Evolutionary conservation across 2,113 vertebrate genomes (phyloP).

Genomic region (Boleophthalmus pectinirostris): DNA sequence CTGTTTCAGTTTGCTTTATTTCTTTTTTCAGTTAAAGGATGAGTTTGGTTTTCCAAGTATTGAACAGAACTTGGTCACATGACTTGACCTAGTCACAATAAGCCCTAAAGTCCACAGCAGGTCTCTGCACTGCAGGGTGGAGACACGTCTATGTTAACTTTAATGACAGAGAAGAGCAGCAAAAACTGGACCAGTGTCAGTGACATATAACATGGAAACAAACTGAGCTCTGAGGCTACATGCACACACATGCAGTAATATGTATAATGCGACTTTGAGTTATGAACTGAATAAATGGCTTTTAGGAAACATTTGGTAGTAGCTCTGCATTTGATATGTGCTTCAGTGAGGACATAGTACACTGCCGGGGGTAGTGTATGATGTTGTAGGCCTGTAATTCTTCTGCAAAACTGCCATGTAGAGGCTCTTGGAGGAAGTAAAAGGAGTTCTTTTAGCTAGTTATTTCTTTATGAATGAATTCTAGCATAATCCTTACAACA

Average conservation of each 20-base stretch:
- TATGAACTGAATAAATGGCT: not conserved
- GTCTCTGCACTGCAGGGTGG: conserved; percentile 45
- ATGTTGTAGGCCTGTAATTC: conserved; percentile 33
- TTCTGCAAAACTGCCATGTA: conserved; percentile 7
- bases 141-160: conserved; percentile 70
- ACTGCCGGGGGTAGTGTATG: conserved; percentile 45
- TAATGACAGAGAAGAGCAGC: conserved; percentile 62
- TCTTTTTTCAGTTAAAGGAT: not conserved
- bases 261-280: not conserved
- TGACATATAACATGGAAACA: conserved; percentile 63
- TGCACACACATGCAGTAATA: conserved; percentile 18
- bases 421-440: conserved; percentile 44
- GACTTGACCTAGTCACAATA: conserved; percentile 69
- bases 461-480: conserved; percentile 27
- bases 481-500: too few species aligned
- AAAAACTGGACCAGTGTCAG: conserved; percentile 49
- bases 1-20: not conserved
- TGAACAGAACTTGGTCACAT: conserved; percentile 47
- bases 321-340: not conserved
- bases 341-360: conserved; percentile 20
- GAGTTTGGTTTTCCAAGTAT: not conserved
- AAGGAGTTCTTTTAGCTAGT: conserved; percentile 1
- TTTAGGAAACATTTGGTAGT: not conserved
- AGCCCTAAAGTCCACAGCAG: conserved; percentile 51
- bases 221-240: conserved; percentile 40